Evolutionary conservation across 2,113 vertebrate genomes (phyloP), one percentile per base, ranked within the genome.

Genomic region (Hyperopisus bebe): DNA sequence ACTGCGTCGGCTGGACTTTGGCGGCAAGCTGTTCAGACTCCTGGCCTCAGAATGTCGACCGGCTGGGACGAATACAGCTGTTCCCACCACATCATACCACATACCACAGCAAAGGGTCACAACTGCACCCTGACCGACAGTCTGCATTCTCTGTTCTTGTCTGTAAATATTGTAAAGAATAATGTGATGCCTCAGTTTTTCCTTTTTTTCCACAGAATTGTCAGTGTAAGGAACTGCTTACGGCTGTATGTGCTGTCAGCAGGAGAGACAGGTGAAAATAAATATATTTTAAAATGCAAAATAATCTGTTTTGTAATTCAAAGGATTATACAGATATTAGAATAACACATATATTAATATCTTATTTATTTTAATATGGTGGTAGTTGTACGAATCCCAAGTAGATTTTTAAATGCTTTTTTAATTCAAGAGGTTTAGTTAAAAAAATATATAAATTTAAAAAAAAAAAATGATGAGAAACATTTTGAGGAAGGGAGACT

Each of bases 351-450:
- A 70, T 94, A 95, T 93, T 92, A 89, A 91, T 91, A 92, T 95
- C 96, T 95, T 92, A 96, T 97, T 98, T 98, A 97, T 98, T 97
- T 97, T 97, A 96, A 96, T 97, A 97, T 95, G 94, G 96, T 95
- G 95, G 95, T 97, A 95, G 94, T 95, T 96, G 96, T 97, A 92
- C 94, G 94, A 94, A 93, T 94, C 93, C 90, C 90, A 89, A 89
- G 93, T 95, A 88, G 91, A 53, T 85, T 93, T 90, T 94, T 91
- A 93, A 80, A 46, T 90, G 90, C 55, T 93, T 92, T 92, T 90
- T 91, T 90, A 2, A 92, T 82, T 86, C 90, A 87, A 91, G 77
- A 83, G 90, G 92, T 92, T 88, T 87, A 89, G 88, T 89, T 91
- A 90, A 90, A 89, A 91, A 80, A 86, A 86, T 48, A 35, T 48